Base-by-base conservation (phyloP, 2,888 invertebrate species). In the Zygogramma bicolorata region DNA sequence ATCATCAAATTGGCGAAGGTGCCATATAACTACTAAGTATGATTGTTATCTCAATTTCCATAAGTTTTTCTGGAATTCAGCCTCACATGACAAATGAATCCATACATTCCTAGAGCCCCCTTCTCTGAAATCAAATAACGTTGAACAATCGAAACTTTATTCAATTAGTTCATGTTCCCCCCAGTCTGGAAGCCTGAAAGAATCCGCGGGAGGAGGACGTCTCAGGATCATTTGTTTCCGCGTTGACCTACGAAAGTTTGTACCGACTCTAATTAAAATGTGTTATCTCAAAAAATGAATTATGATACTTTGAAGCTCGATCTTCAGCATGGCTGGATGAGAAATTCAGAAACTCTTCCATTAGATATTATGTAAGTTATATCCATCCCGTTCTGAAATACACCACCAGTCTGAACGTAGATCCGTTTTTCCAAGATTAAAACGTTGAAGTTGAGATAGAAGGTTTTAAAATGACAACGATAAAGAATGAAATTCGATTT, bases 261-360 rank as follows among this genome's bases (percentile, higher is more conserved):
- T 60, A 25, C 31, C 31, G 60, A 46, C 34, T 74, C n/a, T n/a
- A 70, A 69, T 70, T 72, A 69, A 72, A 72, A 72, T 75, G 65
- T 65, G 68, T 72, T 72, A 67, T 75, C 60, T 70, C 40, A 57
- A 65, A 68, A 72, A 68, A 46, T 46, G 53, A 63, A 42, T 68
- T 72, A 59, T 59, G 59, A n/a, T 27, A 67, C 58, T 67, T 42
- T 42, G 15, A 29, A 40, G 68, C 27, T 57, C 62, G 59, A 65
- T 59, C 49, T 68, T 65, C 68, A 46, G 60, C 34, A 20, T 66
- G 73, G n/a, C n/a, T 42, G 18, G 10, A 42, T 18, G 42, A 42
- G 42, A 18, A 42, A 42, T 42, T 18, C n/a, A 42, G 42, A 42
- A 42, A 42, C 42, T 42, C 15, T n/a, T 6, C n/a, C 42, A 42